Evolutionary conservation across 1,140 invertebrate species (phyloP).

Genomic region (Caenorhabditis inopinata): DNA sequence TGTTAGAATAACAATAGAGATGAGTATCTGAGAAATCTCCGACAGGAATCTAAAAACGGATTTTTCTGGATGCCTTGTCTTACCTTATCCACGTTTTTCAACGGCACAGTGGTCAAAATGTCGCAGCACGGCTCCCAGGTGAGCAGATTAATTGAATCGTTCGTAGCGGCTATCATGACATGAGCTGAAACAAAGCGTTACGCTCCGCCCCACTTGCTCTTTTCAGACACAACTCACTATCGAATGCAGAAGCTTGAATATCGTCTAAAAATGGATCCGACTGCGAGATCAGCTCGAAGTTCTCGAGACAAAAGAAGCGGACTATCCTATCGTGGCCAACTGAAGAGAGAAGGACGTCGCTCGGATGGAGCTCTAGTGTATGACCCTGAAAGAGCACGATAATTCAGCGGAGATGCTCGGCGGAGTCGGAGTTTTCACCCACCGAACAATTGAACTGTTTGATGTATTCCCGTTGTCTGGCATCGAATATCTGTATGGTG

Average conservation of each 20-base stretch:
- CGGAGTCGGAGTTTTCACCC: neutral
- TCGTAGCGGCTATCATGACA: conserved; percentile 24
- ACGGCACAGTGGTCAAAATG: neutral
- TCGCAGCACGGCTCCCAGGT: conserved; percentile 22
- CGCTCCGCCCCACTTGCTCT: too few species aligned
- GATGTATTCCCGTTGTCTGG: neutral
- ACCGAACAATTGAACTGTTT: conserved; percentile 7
- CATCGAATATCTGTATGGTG: neutral
- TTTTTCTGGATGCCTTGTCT: neutral
- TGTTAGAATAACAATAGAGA: neutral
- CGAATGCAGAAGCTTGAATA: conserved; percentile 12
- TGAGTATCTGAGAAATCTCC: neutral
- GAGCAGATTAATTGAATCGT: neutral
- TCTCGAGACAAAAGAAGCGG: neutral
- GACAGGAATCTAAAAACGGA: too few species aligned
- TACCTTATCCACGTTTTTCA: conserved; percentile 23
- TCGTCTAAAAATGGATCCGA: conserved; percentile 1
- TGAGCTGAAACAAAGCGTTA: neutral
- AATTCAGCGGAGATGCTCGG: too few species aligned
- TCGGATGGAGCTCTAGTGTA: neutral
- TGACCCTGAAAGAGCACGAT: conserved; percentile 8
- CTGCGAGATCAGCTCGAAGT: neutral
- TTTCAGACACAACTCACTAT: too few species aligned
- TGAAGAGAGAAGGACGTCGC: neutral
- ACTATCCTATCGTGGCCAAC: conserved; percentile 20